Base-by-base conservation (phyloP, 2,113 vertebrate genomes). In the Paraplagusia blochii region DNA sequence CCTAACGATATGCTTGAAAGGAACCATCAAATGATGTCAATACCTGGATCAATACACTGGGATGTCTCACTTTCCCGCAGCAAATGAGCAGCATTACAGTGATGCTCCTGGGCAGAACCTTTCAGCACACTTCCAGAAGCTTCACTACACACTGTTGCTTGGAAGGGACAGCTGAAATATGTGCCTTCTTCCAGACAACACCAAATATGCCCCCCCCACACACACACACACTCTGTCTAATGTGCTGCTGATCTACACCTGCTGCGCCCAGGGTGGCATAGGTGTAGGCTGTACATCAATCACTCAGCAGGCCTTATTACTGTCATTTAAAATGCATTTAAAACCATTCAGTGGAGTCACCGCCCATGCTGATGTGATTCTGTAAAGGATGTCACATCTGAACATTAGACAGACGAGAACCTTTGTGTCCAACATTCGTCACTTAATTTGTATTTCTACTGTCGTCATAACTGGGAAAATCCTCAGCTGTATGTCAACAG, bases 241-340 rank as follows among this genome's bases (percentile, higher is more conserved):
- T 88, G 86, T 82, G 77, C 69, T 79, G 84, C 79, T 89, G 87
- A 87, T 88, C 84, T 83, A 82, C 85, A 87, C 84, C 86, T 88
- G 88, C 88, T 89, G 89, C 72, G 88, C 73, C 65, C 77, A 55
- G 61, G 79, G 77, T 76, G 83, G 81, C 81, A 83, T 84, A 89
- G 86, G 87, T 89, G 81, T 70, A 70, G 29, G 64, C 73, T 44
- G 72, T 78, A 57, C 76, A 91, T 91, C 89, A 80, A 88, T 90
- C 88, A 89, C 88, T 66, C 89, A 87, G 86, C 82, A 61, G 78
- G 87, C 69, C 79, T 80, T 70, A 80, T 88, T 86, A 87, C 69
- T 85, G 84, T 81, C 83, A 83, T 90, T 88, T 90, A 86, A 88
- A 90, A 87, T 71, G 79, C 85, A 89, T 88, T 88, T 85, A 85